Evolutionary conservation across 2,113 vertebrate genomes (phyloP).

Genomic region (Heteronetta atricapilla): DNA sequence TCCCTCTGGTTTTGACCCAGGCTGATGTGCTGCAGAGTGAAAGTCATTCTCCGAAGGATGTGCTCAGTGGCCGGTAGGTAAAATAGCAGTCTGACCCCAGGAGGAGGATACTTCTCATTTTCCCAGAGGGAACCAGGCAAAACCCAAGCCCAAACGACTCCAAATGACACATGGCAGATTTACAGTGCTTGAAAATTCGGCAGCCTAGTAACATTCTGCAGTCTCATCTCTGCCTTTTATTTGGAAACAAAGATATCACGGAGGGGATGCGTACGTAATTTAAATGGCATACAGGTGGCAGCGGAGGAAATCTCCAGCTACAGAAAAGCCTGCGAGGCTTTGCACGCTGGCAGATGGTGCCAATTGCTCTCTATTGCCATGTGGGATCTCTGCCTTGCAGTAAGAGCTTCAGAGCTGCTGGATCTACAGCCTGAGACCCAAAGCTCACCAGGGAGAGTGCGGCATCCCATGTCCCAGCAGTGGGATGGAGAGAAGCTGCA

Average conservation of each 20-base stretch:
- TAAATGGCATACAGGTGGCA: neutral
- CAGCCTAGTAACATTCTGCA: neutral
- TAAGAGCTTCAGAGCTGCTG: neutral
- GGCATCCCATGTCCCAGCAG: neutral
- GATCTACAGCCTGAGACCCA: neutral
- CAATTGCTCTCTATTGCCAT: neutral
- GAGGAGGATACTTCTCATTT: neutral
- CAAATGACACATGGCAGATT: neutral
- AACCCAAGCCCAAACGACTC: neutral
- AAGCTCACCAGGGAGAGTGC: neutral
- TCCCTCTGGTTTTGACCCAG: neutral
- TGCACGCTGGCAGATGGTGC: neutral
- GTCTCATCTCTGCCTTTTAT: neutral
- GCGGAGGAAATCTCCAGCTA: neutral
- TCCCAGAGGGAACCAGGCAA: neutral
- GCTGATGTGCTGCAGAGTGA: neutral
- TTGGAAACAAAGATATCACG: neutral
- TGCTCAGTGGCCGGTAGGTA: neutral
- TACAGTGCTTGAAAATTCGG: neutral
- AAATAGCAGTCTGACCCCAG: fast-evolving
- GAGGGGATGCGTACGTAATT: neutral
- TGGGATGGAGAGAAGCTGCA: neutral
- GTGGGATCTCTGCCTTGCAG: neutral
- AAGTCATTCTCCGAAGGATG: neutral
- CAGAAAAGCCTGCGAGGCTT: neutral